Base-by-base conservation (phyloP, 2,113 vertebrate genomes). In the Rhadina sibilatrix region DNA sequence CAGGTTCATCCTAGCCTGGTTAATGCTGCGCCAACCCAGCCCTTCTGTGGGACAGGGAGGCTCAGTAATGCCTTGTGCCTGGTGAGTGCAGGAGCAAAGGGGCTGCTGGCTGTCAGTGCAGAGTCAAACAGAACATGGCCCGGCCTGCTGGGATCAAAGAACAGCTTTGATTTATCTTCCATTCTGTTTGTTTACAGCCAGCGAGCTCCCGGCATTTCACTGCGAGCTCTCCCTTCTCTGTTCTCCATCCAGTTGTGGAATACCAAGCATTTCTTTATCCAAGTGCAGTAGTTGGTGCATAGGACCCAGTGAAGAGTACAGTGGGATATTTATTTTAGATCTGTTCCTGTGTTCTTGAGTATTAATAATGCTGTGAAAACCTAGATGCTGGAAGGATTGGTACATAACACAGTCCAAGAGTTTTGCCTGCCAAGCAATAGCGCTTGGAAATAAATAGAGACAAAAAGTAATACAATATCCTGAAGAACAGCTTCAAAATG, bases 371-470 rank as follows among this genome's bases (percentile, higher is more conserved):
- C 78, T 91, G 63, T 95, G 93, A 79, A 95, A 96, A 87, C 63
- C 50, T 87, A 96, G 61, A 65, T 91, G 93, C 72, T 95, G 76
- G 56, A 89, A 93, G 59, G 69, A 75, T 60, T 37, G 56, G 60
- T 87, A 56, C 60, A 22, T n/a, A 77, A 64, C 25, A 52, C 52
- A 57, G 69, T 63, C 83, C 80, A 91, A 81, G 82, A 95, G 46
- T 49, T 96, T 82, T 91, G 54, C 68, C 91, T 95, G 91, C 87
- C 81, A 87, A 95, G 64, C 87, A 93, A 25, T 95, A 85, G 56
- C 37, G 23, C 35, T 94, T 93, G 71, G 66, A 96, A 93, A 93
- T 92, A 94, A 91, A 94, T 25, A 93, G 80, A 93, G 87, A 90
- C 53, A 94, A 54, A 91, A 95, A 83, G 65, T 80, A 79, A 85